Evolutionary conservation across 2,113 vertebrate species (phyloP).

Genomic region (Suncus etruscus): DNA sequence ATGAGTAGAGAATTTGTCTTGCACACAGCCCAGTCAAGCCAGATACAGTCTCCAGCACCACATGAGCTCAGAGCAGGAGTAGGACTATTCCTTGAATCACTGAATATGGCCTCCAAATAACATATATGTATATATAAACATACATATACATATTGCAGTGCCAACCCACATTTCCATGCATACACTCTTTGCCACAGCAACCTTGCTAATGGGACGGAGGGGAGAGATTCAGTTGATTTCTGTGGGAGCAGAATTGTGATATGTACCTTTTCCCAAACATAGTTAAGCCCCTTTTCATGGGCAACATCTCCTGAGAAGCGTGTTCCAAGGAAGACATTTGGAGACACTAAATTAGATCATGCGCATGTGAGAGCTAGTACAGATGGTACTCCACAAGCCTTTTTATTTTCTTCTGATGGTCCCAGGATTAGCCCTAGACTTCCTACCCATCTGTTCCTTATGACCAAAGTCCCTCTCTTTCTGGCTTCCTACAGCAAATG

Average conservation of each 20-base stretch:
- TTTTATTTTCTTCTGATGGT: constrained; percentile 66
- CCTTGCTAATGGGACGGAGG: neutral
- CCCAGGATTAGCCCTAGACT: constrained; percentile 44
- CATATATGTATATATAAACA: too few relatives aligned
- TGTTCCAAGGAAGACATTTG: constrained; percentile 62
- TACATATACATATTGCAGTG: too few relatives aligned
- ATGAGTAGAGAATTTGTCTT: too few relatives aligned
- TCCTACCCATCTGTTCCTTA: constrained; percentile 58
- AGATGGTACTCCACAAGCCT: constrained; percentile 47
- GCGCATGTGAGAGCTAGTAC: constrained; percentile 27
- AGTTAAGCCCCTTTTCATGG: constrained; percentile 29
- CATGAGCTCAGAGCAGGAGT: too few relatives aligned
- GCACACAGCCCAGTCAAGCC: too few relatives aligned
- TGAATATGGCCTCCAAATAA: too few relatives aligned
- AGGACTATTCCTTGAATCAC: too few relatives aligned
- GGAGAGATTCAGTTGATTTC: neutral
- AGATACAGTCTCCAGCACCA: too few relatives aligned
- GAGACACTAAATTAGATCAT: constrained; percentile 44
- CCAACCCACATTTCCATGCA: neutral
- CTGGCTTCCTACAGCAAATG: neutral
- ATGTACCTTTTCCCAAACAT: constrained; percentile 23
- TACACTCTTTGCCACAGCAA: neutral
- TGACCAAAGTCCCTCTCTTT: constrained; percentile 33
- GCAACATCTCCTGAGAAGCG: constrained; percentile 38
- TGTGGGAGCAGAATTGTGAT: constrained; percentile 11